These are phyloP conservation scores for Cyphomyrmex costatus DNA, from an alignment of 1,140 invertebrate genomes.

Conservation along the genomic window DNA sequence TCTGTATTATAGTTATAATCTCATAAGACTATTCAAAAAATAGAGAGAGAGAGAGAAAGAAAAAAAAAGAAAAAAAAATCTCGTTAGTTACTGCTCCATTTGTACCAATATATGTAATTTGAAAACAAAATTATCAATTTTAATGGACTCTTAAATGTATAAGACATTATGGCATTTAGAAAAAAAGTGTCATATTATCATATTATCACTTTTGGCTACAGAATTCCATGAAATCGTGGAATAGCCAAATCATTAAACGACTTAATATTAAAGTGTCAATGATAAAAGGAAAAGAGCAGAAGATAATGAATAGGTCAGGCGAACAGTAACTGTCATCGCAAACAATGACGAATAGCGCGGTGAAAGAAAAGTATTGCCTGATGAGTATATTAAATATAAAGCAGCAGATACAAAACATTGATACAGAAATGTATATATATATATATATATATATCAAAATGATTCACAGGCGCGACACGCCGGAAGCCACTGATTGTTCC, in stretches of 20 bases:
- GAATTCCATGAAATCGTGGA: background rate
- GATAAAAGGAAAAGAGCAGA: background rate
- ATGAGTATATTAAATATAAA: constrained; percentile 60
- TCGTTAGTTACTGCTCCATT: too few species aligned
- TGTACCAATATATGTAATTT: too few species aligned
- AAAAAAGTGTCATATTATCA: too few species aligned
- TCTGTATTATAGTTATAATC: background rate
- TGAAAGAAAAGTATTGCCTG: constrained; percentile 2
- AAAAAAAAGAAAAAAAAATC: too few species aligned
- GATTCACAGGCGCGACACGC: constrained; percentile 79
- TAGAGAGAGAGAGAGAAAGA: too few species aligned
- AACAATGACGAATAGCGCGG: constrained; percentile 37
- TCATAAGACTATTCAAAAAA: background rate
- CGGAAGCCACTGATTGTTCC: constrained; percentile 82
- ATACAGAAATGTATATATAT: too few species aligned
- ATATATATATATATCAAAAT: too few species aligned
- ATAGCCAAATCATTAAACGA: constrained; percentile 8
- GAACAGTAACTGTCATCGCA: constrained; percentile 3
- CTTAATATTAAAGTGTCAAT: background rate
- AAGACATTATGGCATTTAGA: too few species aligned
- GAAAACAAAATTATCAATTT: too few species aligned
- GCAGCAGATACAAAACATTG: constrained; percentile 68
- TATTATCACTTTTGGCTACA: too few species aligned
- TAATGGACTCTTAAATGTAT: too few species aligned
- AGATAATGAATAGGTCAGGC: constrained; percentile 41